These are phyloP conservation scores for Microhierax caerulescens DNA, from an alignment of 2,797 vertebrate genomes.

Conservation along the genomic window DNA sequence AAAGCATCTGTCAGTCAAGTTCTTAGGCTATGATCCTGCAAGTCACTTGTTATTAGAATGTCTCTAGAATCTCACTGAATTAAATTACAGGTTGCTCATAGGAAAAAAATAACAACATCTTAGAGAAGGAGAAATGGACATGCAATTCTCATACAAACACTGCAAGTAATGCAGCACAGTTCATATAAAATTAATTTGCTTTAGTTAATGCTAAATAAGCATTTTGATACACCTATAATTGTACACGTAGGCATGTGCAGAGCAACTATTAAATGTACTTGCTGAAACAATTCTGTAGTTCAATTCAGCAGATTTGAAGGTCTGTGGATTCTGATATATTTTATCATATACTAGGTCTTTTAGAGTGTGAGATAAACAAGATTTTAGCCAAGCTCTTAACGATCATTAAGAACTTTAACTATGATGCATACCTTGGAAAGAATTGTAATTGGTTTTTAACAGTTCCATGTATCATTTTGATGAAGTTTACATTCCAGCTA, in stretches of 20 bases:
- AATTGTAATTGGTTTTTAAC: conserved; percentile 93
- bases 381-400: neutral
- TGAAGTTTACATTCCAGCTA: conserved; percentile 88
- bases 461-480: conserved; percentile 90
- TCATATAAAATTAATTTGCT: neutral
- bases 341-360: neutral
- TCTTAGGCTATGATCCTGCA: neutral
- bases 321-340: neutral
- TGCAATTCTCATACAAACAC: neutral
- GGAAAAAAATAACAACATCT: neutral
- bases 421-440: conserved; percentile 84
- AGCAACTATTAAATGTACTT: neutral
- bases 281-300: neutral
- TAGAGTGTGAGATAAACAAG: neutral
- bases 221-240: neutral
- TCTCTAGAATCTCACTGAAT: neutral
- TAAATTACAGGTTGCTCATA: neutral
- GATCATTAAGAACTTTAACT: neutral
- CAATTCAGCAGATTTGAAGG: neutral
- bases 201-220: neutral
- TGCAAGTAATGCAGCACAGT: neutral
- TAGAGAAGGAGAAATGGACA: neutral
- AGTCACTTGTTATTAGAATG: neutral
- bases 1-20: neutral
- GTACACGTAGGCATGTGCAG: neutral